Evolutionary conservation across 2,888 invertebrate species (phyloP).

Genomic region (Exocentrus adspersus): DNA sequence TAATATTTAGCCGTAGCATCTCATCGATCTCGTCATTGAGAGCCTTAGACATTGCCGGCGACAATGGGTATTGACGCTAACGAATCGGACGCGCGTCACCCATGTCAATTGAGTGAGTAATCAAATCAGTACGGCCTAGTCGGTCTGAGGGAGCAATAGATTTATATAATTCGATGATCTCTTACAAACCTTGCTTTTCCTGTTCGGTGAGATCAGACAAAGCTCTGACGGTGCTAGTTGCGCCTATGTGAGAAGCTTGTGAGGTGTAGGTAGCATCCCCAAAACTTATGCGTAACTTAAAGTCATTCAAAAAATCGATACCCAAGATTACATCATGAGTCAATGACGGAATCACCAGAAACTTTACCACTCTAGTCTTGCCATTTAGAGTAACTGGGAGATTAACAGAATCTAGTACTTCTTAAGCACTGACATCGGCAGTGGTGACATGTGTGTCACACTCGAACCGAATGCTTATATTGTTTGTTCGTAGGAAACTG

Average conservation of each 20-base stretch:
- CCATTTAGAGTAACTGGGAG: background rate
- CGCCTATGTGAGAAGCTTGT: too few relatives aligned
- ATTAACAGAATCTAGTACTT: background rate
- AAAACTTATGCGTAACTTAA: background rate
- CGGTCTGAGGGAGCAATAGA: constrained; percentile 44
- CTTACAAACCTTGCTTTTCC: too few relatives aligned
- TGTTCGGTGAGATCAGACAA: constrained; percentile 41
- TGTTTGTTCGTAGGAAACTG: background rate
- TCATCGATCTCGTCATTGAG: too few relatives aligned
- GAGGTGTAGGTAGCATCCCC: background rate
- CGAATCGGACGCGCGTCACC: too few relatives aligned
- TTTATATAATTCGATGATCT: too few relatives aligned
- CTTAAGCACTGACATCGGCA: background rate
- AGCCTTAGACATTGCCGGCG: too few relatives aligned
- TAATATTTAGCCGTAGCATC: too few relatives aligned
- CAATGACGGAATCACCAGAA: background rate
- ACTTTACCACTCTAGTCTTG: background rate
- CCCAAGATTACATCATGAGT: background rate
- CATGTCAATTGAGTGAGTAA: constrained; percentile 42
- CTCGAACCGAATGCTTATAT: constrained; percentile 11
- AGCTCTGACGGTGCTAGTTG: too few relatives aligned
- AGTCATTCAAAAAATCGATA: background rate
- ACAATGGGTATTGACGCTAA: too few relatives aligned
- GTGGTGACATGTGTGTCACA: background rate
- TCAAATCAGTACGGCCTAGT: constrained; percentile 46